Conservation (phyloP, 2,113 vertebrate genomes). For the Stercorarius parasiticus region DNA sequence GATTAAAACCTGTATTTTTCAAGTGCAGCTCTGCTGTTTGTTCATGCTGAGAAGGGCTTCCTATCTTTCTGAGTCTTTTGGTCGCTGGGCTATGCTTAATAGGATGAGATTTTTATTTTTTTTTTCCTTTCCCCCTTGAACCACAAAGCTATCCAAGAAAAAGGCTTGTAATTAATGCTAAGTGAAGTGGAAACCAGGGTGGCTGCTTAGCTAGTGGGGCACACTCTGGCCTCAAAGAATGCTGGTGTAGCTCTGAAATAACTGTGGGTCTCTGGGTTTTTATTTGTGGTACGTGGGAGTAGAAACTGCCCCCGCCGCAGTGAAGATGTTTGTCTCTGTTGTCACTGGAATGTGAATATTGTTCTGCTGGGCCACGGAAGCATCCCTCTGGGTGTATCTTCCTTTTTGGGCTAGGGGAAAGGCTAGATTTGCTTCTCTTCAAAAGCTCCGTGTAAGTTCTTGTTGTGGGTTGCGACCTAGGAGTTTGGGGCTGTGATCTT, state of each 20-base stretch:
- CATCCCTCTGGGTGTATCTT: neutral
- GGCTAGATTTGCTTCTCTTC: neutral
- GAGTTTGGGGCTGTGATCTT: neutral
- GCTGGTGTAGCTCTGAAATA: neutral
- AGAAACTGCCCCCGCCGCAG: neutral
- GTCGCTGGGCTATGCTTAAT: conserved; percentile 19
- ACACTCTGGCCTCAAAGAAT: neutral
- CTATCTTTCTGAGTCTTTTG: conserved; percentile 19
- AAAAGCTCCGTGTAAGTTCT: neutral
- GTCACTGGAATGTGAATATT: neutral
- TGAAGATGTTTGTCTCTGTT: neutral
- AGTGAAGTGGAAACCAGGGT: conserved; percentile 38
- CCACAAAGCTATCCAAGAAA: conserved; percentile 16
- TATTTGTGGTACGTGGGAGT: neutral
- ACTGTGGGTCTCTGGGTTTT: neutral
- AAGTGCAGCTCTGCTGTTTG: conserved; percentile 1
- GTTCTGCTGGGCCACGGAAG: neutral
- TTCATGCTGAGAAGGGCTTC: conserved; percentile 14
- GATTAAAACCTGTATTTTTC: conserved; percentile 39
- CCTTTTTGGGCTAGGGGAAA: neutral
- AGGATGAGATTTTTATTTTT: neutral
- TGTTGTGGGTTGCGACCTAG: neutral
- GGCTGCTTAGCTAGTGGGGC: neutral
- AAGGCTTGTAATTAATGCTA: conserved; percentile 29
- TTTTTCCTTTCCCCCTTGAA: neutral